Base-by-base conservation (phyloP, 2,797 vertebrate genomes). In the Pangasius larnaudii region DNA sequence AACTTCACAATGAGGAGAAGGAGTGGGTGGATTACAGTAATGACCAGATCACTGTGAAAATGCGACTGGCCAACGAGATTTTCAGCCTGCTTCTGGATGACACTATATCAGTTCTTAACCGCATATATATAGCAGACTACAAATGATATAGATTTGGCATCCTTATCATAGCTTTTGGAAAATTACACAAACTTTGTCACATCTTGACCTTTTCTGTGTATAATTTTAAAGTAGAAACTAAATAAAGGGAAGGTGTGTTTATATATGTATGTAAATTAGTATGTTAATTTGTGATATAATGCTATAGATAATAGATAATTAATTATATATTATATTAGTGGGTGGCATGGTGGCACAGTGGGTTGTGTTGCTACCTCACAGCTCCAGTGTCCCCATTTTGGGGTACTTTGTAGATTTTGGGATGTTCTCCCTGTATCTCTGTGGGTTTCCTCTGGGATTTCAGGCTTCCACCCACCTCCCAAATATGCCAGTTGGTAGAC, bases 1-100 rank as follows among this genome's bases (percentile, higher is more conserved):
- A 93, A 81, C 91, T 93, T 61, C 87, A 92, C 69, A 82, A 85
- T 39, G 93, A 93, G 72, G 93, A 93, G 63, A 89, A 79, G 46
- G 65, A 90, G 63, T 93, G 93, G 93, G 84, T 92, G 33, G 92
- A 93, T 89, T 93, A 93, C 92, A 91, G 83, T 49, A n/a, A 81
- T 58, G 93, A 93, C 89, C 90, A 92, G 89, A 56, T 85, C 53
- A 89, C 88, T 89, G 92, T 93, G 88, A 93, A 93, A 89, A 91
- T 86, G 42, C 86, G 56, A 85, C 89, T 93, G 88, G 58, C 91
- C 27, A 89, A 93, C 53, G 91, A 93, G 53, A 93, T 93, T 72
- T 93, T 93, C 74, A 77, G 53, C 51, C 59, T 91, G 22, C 92
- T 93, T 74, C 86, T 93, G 63, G 91, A 92, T 58, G 93, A 93